Conservation (phyloP, 2,888 invertebrate species). For the Allacma fusca region DNA sequence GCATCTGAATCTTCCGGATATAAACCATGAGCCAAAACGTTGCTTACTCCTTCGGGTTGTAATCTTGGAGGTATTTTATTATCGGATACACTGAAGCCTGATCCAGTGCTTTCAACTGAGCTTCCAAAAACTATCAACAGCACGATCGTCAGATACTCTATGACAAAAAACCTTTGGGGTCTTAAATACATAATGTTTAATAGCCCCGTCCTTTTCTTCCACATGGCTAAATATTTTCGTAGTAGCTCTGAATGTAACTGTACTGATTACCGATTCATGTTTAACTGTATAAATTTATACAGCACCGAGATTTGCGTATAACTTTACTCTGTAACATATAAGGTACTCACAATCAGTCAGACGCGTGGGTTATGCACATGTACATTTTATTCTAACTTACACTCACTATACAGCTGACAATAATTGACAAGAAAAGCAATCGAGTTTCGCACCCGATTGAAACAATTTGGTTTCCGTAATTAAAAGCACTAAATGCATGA, state of each 20-base stretch:
- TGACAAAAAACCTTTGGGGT: constrained; percentile 25
- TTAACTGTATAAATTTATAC: not conserved
- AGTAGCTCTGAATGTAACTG: not conserved
- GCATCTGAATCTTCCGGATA: constrained; percentile 44
- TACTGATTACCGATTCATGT: constrained; percentile 4
- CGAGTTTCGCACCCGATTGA: too few species aligned
- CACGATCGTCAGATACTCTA: constrained; percentile 27
- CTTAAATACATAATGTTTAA: constrained; percentile 20
- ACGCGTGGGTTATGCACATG: too few species aligned
- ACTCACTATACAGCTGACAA: too few species aligned
- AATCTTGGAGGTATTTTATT: constrained; percentile 45
- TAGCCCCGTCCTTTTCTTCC: not conserved
- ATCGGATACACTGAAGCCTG: constrained; percentile 43
- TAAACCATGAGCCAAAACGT: constrained; percentile 41
- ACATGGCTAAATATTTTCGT: constrained; percentile 24
- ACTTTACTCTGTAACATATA: not conserved
- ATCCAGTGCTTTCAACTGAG: constrained; percentile 12
- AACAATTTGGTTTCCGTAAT: too few species aligned
- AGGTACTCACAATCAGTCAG: not conserved
- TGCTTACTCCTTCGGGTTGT: constrained; percentile 38
- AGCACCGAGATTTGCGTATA: not conserved
- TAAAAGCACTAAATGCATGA: too few species aligned
- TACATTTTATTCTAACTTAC: too few species aligned
- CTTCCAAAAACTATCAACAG: constrained; percentile 30
- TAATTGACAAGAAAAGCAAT: too few species aligned